Conservation (phyloP, 2,888 invertebrate genomes). For the Esperia sulphurella region DNA sequence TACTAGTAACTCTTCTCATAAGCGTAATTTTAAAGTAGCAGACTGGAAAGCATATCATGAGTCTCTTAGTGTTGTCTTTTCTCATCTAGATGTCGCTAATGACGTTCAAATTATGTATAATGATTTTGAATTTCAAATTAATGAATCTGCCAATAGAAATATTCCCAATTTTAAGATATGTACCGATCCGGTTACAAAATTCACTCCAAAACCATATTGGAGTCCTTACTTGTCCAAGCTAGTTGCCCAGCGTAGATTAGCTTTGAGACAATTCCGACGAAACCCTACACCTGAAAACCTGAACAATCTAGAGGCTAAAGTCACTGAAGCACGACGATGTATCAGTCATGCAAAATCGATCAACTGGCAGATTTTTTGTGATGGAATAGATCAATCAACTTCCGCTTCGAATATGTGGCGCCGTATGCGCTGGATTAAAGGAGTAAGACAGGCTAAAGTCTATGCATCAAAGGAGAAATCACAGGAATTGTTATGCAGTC, state of each 20-base stretch:
- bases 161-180: constrained; percentile 16
- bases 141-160: constrained; percentile 11
- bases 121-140: constrained; percentile 6
- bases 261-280: constrained; percentile 17
- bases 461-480: too few species aligned
- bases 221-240: constrained; percentile 16
- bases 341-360: constrained; percentile 9
- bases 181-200: constrained; percentile 12
- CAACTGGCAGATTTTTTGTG: constrained; percentile 12
- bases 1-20: not conserved
- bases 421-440: constrained; percentile 18
- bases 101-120: constrained; percentile 12
- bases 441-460: constrained; percentile 12
- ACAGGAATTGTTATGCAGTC: too few species aligned
- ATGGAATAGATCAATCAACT: not conserved
- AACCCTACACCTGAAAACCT: constrained; percentile 21
- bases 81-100: not conserved
- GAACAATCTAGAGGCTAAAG: constrained; percentile 9
- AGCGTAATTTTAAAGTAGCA: constrained; percentile 17
- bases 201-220: constrained; percentile 25
- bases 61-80: constrained; percentile 2
- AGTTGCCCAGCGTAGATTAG: constrained; percentile 19
- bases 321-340: constrained; percentile 4
- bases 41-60: constrained; percentile 11
- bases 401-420: constrained; percentile 15